Conservation (phyloP, 1,140 invertebrate species). For the Zaprionus gabonicus region DNA sequence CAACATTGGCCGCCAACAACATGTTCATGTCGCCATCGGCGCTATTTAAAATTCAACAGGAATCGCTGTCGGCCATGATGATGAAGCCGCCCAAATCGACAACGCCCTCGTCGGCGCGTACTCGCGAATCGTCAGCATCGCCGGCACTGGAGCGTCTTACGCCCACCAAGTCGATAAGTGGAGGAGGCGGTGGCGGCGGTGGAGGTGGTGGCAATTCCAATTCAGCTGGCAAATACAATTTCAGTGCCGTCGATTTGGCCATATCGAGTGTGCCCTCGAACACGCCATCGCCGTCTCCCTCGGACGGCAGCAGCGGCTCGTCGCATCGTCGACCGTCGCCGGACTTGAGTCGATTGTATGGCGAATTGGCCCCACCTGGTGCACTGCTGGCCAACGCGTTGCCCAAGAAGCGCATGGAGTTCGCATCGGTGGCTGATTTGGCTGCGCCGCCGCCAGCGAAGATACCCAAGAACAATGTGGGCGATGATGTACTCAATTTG, state of each 20-base stretch:
- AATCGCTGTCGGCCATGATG: slow-evolving; percentile 85
- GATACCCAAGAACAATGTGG: slow-evolving; percentile 88
- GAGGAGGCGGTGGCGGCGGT: slow-evolving; percentile 33
- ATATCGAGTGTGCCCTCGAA: slow-evolving; percentile 84
- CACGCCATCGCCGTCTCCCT: slow-evolving; percentile 77
- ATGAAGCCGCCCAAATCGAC: slow-evolving; percentile 84
- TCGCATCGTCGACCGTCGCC: slow-evolving; percentile 73
- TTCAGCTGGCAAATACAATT: slow-evolving; percentile 83
- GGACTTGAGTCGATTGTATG: slow-evolving; percentile 77
- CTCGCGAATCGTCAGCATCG: slow-evolving; percentile 81
- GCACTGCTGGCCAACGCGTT: slow-evolving; percentile 55
- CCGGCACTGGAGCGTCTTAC: slow-evolving; percentile 82
- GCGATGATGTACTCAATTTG: slow-evolving; percentile 76
- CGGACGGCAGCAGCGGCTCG: slow-evolving; percentile 75
- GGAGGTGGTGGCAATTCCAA: slow-evolving; percentile 76
- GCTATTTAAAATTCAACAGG: slow-evolving; percentile 85
- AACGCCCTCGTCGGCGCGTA: slow-evolving; percentile 65
- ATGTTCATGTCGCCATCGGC: slow-evolving; percentile 87
- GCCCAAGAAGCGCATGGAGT: slow-evolving; percentile 84
- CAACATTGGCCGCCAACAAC: slow-evolving; percentile 88
- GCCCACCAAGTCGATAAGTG: slow-evolving; percentile 71
- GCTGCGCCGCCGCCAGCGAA: slow-evolving; percentile 81
- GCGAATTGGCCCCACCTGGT: slow-evolving; percentile 68
- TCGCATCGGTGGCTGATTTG: slow-evolving; percentile 83
- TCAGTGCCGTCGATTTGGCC: slow-evolving; percentile 84